These are phyloP conservation scores for Kuschelorhynchus macadamiae DNA, from an alignment of 2,888 invertebrate genomes.

Conservation along the genomic window DNA sequence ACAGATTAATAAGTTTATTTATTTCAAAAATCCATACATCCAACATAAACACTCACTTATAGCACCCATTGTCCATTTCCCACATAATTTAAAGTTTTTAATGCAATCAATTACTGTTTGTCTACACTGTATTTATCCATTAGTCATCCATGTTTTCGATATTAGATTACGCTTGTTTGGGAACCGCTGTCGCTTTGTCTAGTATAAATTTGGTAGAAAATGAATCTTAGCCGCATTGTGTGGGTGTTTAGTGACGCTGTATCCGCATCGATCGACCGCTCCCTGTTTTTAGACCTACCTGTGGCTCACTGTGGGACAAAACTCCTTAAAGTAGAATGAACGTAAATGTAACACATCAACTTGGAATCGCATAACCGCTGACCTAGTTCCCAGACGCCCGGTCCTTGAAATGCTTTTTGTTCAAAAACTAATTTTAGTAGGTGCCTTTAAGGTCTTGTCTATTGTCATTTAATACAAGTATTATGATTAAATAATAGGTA, in stretches of 20 bases:
- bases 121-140: too few species aligned
- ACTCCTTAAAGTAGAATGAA: constrained; percentile 29
- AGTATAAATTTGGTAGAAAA: constrained; percentile 42
- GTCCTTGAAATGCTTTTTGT: neutral
- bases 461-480: too few species aligned
- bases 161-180: constrained; percentile 16
- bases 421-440: too few species aligned
- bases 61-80: too few species aligned
- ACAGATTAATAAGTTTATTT: too few species aligned
- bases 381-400: constrained; percentile 13
- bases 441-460: too few species aligned
- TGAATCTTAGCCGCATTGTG: constrained; percentile 61
- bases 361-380: constrained; percentile 18
- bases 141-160: too few species aligned
- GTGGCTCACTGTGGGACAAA: constrained; percentile 55
- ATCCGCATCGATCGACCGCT: constrained; percentile 63
- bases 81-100: too few species aligned
- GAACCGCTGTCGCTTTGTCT: constrained; percentile 24
- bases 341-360: constrained; percentile 23
- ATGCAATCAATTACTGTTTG: too few species aligned
- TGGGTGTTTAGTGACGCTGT: constrained; percentile 58
- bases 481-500: too few species aligned
- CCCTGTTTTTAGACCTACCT: constrained; percentile 59
- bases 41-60: too few species aligned
- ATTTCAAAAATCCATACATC: too few species aligned